Base-by-base conservation (phyloP, 1,140 invertebrate species). In the Polyergus mexicanus region DNA sequence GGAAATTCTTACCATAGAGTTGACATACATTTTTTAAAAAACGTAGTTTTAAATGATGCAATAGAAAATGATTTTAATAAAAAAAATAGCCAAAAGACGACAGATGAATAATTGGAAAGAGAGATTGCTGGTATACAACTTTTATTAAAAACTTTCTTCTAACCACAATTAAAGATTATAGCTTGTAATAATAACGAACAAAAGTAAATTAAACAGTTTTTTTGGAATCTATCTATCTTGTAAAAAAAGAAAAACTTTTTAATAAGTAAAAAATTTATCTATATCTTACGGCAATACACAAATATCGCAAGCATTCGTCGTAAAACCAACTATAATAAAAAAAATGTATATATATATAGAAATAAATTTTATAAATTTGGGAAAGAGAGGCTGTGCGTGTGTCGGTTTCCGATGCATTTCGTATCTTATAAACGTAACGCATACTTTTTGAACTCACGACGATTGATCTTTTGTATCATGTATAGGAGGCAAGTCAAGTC, bases 21-120 rank as follows among this genome's bases (percentile, higher is more conserved):
- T 16, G 28, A 16, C 13, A 56, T 74, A 54, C 19, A 8, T 74
- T 56, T 56, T n/a, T 32, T 54, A 32, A 16, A 2, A 54, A 51
- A 32, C 11, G 1, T n/a, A 47, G 25, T 28, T 69, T 71, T 72
- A 32, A 72, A 5, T 16, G 7, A 51, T 28, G 41, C 4, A 2
- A 51, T 71, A 11, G 28, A 51, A 71, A 32, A 72, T 19, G 5
- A 51, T 32, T 32, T 28, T 71, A 71, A 71, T 28, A n/a, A 54
- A 22, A 25, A 68, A 72, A 32, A 51, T 13, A 25, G 11, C 25
- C 13, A 13, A 32, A 51, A 51, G 4, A 32, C 32, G 60, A 51
- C 25, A 51, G 16, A 28, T 47, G 44, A 51, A 38, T 68, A 25
- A 28, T 28, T 7, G n/a, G 5, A n/a, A 54, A 32, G 16, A 28